These are phyloP conservation scores for Hypomecis punctinalis DNA, from an alignment of 2,888 invertebrate species.

Conservation along the genomic window DNA sequence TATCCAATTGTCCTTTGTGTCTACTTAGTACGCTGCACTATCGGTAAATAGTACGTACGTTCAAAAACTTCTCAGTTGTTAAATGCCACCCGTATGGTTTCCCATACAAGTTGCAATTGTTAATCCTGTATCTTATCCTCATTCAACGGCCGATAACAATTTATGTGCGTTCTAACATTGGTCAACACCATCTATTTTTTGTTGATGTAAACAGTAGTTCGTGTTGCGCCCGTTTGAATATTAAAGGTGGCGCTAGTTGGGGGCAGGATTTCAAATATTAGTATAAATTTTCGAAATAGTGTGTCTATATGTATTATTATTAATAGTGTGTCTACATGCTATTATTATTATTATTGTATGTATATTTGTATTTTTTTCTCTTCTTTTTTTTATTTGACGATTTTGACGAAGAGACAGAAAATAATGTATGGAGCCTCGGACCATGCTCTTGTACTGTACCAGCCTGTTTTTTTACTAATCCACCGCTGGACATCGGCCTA, in stretches of 20 bases:
- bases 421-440: no score
- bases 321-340: background rate
- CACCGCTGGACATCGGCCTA: no score
- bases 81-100: slow-evolving; percentile 8
- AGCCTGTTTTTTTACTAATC: no score
- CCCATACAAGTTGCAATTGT: background rate
- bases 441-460: no score
- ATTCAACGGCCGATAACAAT: background rate
- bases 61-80: slow-evolving; percentile 9
- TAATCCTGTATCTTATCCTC: no score
- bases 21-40: background rate
- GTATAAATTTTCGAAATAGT: background rate
- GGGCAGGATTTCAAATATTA: background rate
- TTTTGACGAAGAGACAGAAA: no score
- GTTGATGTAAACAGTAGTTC: background rate
- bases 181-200: background rate
- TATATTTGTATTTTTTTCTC: no score
- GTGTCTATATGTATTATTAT: no score
- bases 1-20: no score
- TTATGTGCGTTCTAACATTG: background rate
- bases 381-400: no score
- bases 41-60: background rate
- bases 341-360: no score
- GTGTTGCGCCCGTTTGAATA: background rate
- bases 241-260: background rate